A percentile compares a stretch with the other conserved stretches of the same genome.
These are phyloP conservation scores for Hippocampus barbouri DNA, from an alignment of 2,113 vertebrate species.

Conservation along the genomic window DNA sequence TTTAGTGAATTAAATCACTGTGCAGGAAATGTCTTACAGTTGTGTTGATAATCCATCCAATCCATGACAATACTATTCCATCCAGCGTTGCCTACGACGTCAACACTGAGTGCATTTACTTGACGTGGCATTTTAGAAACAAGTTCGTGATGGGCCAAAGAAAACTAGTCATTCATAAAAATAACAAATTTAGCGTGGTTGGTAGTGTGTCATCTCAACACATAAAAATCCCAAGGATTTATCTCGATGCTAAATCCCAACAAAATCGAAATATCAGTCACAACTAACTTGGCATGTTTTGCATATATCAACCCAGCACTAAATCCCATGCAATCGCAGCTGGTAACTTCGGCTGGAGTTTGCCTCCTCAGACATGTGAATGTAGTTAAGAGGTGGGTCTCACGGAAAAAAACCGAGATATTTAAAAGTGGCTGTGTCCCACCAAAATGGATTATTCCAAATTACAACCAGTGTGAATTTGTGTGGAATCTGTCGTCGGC, in stretches of 20 bases:
- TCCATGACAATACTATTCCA: neutral
- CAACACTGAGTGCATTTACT: neutral
- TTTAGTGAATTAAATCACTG: no score
- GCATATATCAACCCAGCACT: conserved; percentile 21
- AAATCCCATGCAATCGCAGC: conserved; percentile 12
- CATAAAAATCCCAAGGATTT: neutral
- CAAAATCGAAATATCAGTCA: neutral
- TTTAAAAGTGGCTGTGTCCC: neutral
- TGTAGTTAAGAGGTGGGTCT: neutral
- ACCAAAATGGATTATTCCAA: neutral
- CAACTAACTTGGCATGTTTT: conserved; percentile 16
- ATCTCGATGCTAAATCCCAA: neutral
- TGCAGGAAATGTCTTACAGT: no score
- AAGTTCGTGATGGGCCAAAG: neutral
- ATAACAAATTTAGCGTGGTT: neutral
- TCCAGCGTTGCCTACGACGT: neutral
- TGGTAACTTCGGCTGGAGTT: conserved; percentile 45
- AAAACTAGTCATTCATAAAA: neutral
- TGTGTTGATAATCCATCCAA: no score
- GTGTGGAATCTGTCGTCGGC: neutral
- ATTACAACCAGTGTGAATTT: neutral
- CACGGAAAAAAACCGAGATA: neutral
- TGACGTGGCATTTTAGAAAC: neutral
- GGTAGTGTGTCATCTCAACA: neutral
- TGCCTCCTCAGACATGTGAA: conserved; percentile 33